Evolutionary conservation across 2,113 vertebrate species (phyloP), one percentile per base, ranked within the genome.

Genomic region (Alaudala cheleensis): DNA sequence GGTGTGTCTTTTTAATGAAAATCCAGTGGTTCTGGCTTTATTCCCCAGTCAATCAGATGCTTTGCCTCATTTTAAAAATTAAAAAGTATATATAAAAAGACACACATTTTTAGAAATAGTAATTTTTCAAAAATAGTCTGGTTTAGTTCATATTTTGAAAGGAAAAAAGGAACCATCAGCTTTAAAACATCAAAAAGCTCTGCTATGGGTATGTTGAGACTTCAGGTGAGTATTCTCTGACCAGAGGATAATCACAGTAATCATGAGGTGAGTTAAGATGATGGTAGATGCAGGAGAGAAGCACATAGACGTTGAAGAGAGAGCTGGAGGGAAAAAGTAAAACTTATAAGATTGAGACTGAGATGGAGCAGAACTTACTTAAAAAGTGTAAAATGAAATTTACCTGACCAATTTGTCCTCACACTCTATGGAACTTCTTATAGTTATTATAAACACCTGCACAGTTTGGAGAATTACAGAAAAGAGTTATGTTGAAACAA

Each of bases 381-480:
- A 26, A 83, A 47, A 88, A 77, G 6, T 51, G 20, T 51, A 51
- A 86, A 88, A 53, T 33, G 10, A 64, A 42, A 5, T 71, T 86
- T 86, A 11, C 16, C 14, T 86, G 39, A 81, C 8, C 9, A 88
- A 39, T 83, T 91, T 91, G 37, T 84, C 44, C 65, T 92, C 18
- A 67, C 10, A 20, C 6, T 74, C 39, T 10, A n/a, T 58, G 0
- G 0, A 53, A 60, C 29, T 74, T 82, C 33, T 69, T 64, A 23
- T 4, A 69, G 24, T 40, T 76, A 37, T 60, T 61, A 31, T 65
- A 81, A 91, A 86, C 44, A 78, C 12, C 57, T 24, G 51, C 33
- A 45, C 26, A 91, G 26, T 86, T 84, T 62, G 18, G 20, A n/a
- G 88, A 74, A 92, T 81, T 83, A 44, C 25, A 50, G 58, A 88